These are phyloP conservation scores for Cirrhinus mrigala DNA, from an alignment of 2,797 vertebrate genomes.

Conservation along the genomic window DNA sequence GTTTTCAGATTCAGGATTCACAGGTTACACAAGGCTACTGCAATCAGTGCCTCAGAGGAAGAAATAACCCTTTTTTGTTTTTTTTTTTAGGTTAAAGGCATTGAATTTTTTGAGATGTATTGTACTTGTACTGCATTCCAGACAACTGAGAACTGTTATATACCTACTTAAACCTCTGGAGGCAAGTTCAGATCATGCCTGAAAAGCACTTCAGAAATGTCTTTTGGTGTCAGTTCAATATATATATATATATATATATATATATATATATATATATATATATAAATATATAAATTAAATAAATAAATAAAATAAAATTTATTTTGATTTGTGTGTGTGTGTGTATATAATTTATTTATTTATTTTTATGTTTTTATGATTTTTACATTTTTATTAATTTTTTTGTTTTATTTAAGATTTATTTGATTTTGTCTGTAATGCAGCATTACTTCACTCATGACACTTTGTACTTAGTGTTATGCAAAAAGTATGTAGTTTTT, in stretches of 20 bases:
- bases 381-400: too few species aligned
- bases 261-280: too few species aligned
- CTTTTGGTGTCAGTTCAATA: not conserved
- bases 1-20: not conserved
- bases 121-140: not conserved
- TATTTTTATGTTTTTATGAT: too few species aligned
- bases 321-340: too few species aligned
- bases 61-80: not conserved
- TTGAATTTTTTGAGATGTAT: not conserved
- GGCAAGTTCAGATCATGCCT: not conserved
- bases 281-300: not conserved
- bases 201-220: not conserved
- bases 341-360: too few species aligned
- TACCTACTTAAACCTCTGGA: not conserved
- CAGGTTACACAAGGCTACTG: not conserved
- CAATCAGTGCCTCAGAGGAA: not conserved
- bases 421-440: too few species aligned
- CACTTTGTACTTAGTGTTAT: too few species aligned
- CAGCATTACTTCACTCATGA: too few species aligned
- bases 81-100: not conserved
- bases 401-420: too few species aligned
- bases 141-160: not conserved
- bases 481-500: too few species aligned
- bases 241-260: too few species aligned
- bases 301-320: too few species aligned